Conservation (phyloP, 2,888 invertebrate species). For the Keiferia lycopersicella region DNA sequence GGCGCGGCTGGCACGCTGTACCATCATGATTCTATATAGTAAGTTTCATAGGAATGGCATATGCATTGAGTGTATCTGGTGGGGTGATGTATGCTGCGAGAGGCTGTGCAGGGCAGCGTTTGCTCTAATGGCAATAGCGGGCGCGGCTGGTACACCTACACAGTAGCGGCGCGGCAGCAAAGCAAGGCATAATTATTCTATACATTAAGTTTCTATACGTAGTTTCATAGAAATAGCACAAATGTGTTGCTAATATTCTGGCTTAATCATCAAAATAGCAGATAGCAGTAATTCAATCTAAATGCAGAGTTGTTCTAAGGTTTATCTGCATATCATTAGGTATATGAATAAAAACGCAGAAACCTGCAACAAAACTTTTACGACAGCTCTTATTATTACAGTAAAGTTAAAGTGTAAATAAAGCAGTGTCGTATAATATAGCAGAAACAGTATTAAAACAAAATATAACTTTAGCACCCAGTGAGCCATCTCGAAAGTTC, state of each 20-base stretch:
- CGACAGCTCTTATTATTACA: neutral
- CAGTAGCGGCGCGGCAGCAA: too few species aligned
- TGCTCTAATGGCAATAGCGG: conserved; percentile 84
- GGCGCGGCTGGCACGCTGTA: conserved; percentile 85
- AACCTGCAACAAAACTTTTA: neutral
- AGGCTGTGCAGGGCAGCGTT: conserved; percentile 88
- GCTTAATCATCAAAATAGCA: too few species aligned
- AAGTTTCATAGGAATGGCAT: too few species aligned
- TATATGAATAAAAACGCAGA: neutral
- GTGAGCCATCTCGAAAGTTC: conserved; percentile 12
- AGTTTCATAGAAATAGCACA: too few species aligned
- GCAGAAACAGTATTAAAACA: neutral
- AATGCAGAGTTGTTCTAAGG: too few species aligned
- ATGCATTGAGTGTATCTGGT: conserved; percentile 82
- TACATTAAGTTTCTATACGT: conserved; percentile 85
- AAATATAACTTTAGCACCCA: conserved; percentile 10
- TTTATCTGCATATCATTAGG: too few species aligned
- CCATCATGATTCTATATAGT: conserved; percentile 86
- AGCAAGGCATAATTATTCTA: too few species aligned
- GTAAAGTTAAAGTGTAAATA: neutral
- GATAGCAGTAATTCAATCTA: too few species aligned
- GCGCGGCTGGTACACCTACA: conserved; percentile 86
- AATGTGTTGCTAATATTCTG: too few species aligned
- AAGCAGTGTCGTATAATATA: neutral
- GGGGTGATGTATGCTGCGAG: conserved; percentile 90